Base-by-base conservation (phyloP, 2,797 vertebrate genomes). In the Lepilemur septentrionalis region DNA sequence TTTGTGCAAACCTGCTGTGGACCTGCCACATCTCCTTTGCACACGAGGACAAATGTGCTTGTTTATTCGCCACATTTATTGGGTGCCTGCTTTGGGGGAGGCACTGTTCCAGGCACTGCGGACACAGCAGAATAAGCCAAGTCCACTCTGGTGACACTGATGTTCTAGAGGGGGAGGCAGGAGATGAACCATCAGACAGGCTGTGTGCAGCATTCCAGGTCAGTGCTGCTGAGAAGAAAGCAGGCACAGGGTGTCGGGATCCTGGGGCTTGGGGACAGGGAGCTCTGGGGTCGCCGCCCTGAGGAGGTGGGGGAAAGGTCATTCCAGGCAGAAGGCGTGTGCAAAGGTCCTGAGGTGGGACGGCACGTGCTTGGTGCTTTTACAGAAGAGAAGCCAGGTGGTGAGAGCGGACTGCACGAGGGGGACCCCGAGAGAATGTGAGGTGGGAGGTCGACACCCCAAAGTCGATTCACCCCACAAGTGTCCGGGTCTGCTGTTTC, bases 21-120 rank as follows among this genome's bases (percentile, higher is more conserved):
- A 20, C 57, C 41, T 1, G 32, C 55, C 78, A 32, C 41, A 0
- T 6, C 12, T 0, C 7, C 18, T 43, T 28, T 32, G 41, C 55
- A 4, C 43, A 9, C 0, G 18, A 46, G 70, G 18, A 69, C 8
- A 43, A 5, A n/a, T 4, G 13, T 3, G 41, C 5, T 52, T 7
- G 0, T 63, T 50, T 46, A 25, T n/a, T 35, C 32, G 22, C 0
- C 35, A 0, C 17, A 0, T 7, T 23, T 13, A 4, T 0, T 4
- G 14, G 11, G 5, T 2, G 1, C 48, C n/a, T 75, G 28, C 23
- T 7, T 63, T 15, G 1, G 50, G 57, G 61, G 25, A 18, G 28
- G 61, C 0, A 0, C 38, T 20, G 7, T 48, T 25, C 20, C 46
- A 0, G 25, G 76, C 67, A 7, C n/a, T 25, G 35, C 48, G 86